phyloP scores from a whole-genome alignment of 2,888 invertebrate species.

The Lycaena phlaeas region DNA sequence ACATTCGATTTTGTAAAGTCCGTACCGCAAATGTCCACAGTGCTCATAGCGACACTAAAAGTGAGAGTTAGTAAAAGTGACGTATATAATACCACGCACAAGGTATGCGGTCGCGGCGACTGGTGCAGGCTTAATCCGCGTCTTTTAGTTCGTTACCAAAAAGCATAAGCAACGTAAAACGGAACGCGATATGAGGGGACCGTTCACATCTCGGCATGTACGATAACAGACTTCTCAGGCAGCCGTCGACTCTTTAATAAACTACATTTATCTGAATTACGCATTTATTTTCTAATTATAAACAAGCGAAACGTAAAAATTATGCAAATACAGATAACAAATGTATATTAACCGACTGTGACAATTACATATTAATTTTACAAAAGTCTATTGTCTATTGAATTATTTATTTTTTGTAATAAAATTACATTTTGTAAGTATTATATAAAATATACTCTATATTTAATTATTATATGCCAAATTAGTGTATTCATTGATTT shows the following conservation, averaged over 20 bases:
- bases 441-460: too few species aligned
- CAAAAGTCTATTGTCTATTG: too few species aligned
- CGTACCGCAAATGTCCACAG: constrained; percentile 37
- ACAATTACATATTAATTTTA: background rate
- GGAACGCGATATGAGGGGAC: constrained; percentile 51
- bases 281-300: constrained; percentile 26
- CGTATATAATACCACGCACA: constrained; percentile 36
- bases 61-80: constrained; percentile 52
- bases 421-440: too few species aligned
- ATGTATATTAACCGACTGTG: background rate
- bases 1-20: constrained; percentile 52
- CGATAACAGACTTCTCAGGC: constrained; percentile 59
- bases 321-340: background rate
- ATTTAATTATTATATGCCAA: too few species aligned
- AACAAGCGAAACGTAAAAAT: constrained; percentile 2
- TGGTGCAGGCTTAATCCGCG: constrained; percentile 39
- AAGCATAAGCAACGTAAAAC: constrained; percentile 58
- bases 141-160: constrained; percentile 56
- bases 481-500: too few species aligned
- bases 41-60: constrained; percentile 43
- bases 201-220: constrained; percentile 52
- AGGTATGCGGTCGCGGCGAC: constrained; percentile 35
- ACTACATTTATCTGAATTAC: constrained; percentile 57
- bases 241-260: constrained; percentile 54
- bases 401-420: too few species aligned